These are phyloP conservation scores for Leptinotarsa tumamoca DNA, from an alignment of 2,888 invertebrate species.

Conservation along the genomic window DNA sequence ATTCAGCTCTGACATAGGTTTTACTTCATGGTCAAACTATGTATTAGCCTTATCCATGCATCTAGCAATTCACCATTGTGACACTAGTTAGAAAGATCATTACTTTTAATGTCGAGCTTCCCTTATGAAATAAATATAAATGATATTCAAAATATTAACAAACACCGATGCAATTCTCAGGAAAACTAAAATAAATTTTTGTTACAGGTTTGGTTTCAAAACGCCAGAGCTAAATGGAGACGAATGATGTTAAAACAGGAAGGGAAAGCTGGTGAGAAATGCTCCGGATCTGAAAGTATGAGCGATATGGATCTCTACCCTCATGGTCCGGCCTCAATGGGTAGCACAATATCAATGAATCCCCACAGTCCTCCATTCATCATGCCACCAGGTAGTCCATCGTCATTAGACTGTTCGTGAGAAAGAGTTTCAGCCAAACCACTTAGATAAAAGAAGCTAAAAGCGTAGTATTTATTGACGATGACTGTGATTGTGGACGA, in stretches of 20 bases:
- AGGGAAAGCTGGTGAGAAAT: conserved; percentile 78
- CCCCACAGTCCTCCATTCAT: conserved; percentile 80
- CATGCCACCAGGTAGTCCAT: conserved; percentile 77
- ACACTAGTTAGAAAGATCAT: no score
- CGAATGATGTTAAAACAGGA: conserved; percentile 88
- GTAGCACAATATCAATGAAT: conserved; percentile 74
- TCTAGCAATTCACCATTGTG: no score
- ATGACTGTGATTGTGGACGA: conserved; percentile 41
- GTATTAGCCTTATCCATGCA: no score
- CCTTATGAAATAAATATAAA: no score
- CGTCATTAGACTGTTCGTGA: conserved; percentile 82
- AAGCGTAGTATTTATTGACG: conserved; percentile 45
- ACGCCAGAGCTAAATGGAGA: conserved; percentile 93
- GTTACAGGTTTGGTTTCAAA: conserved; percentile 94
- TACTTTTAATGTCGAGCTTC: no score
- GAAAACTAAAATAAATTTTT: conserved; percentile 53
- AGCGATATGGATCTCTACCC: conserved; percentile 74
- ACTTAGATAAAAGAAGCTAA: conserved; percentile 32
- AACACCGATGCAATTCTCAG: no score
- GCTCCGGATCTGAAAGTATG: conserved; percentile 74
- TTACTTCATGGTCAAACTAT: no score
- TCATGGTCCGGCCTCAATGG: conserved; percentile 71
- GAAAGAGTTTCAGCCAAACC: conserved; percentile 24
- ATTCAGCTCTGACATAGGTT: no score
- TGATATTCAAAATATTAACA: no score